Evolutionary conservation across 2,113 vertebrate species (phyloP).

Genomic region (Pao palembangensis): DNA sequence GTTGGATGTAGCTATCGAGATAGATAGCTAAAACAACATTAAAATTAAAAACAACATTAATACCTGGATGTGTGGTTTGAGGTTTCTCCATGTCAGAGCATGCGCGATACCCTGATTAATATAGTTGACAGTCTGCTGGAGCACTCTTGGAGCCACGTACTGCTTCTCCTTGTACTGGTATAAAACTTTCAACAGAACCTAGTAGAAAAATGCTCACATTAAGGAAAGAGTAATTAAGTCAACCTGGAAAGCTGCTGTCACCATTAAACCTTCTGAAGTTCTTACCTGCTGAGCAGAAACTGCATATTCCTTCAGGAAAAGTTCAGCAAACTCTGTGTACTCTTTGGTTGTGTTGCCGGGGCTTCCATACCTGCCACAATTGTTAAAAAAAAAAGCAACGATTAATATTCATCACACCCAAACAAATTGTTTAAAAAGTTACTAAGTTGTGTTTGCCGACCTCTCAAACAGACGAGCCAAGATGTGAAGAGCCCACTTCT

Average conservation of each 20-base stretch:
- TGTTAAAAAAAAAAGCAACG: not conserved
- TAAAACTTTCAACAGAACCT: slow-evolving; percentile 97
- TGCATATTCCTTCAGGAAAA: slow-evolving; percentile 96
- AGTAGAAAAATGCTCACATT: not conserved
- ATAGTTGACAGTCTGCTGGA: slow-evolving; percentile 97
- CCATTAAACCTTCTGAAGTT: not conserved
- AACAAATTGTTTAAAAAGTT: not conserved
- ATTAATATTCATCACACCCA: not conserved
- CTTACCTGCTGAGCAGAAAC: slow-evolving; percentile 91
- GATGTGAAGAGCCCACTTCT: slow-evolving; percentile 99
- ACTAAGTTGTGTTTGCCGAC: slow-evolving; percentile 46
- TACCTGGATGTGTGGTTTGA: slow-evolving; percentile 98
- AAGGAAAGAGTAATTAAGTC: too few relatives aligned
- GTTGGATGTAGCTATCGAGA: too few relatives aligned
- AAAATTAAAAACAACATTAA: not conserved
- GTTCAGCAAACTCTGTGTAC: slow-evolving; percentile 95
- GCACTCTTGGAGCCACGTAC: slow-evolving; percentile 94
- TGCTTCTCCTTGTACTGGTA: slow-evolving; percentile 98
- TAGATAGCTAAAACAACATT: not conserved
- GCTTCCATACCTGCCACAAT: slow-evolving; percentile 86
- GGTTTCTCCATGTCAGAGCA: slow-evolving; percentile 95
- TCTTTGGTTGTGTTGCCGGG: slow-evolving; percentile 99
- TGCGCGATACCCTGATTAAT: slow-evolving; percentile 98
- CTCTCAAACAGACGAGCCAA: slow-evolving; percentile 97
- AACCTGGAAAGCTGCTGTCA: not conserved